phyloP scores from a whole-genome alignment of 2,113 vertebrate genomes.

The Periophthalmus modestus region DNA sequence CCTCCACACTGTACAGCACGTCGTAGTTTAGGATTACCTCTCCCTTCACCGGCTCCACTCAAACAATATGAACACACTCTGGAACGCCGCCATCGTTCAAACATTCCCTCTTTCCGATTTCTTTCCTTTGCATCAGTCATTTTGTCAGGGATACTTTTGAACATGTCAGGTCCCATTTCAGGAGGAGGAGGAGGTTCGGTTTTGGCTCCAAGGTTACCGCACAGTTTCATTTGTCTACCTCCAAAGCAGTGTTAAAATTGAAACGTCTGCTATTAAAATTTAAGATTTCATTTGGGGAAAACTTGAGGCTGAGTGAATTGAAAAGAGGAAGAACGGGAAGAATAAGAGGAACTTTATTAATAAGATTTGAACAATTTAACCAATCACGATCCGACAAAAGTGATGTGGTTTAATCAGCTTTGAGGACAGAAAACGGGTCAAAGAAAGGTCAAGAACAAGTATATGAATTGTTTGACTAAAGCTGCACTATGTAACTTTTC shows the following conservation, averaged over 20 bases:
- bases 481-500: no score
- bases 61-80: not conserved
- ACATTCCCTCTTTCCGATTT: slow-evolving; percentile 2
- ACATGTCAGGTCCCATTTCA: slow-evolving; percentile 35
- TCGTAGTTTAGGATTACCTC: not conserved
- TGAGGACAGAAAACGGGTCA: no score
- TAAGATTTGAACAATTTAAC: no score
- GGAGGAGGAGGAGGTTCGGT: slow-evolving; percentile 9
- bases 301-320: no score
- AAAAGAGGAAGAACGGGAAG: no score
- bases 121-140: slow-evolving; percentile 18
- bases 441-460: no score
- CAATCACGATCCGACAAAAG: no score
- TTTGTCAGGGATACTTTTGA: slow-evolving; percentile 17
- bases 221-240: slow-evolving; percentile 28
- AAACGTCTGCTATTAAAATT: no score
- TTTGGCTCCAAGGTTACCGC: slow-evolving; percentile 7
- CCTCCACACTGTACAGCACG: not conserved
- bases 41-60: not conserved
- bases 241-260: slow-evolving; percentile 1
- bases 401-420: no score
- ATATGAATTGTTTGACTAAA: no score
- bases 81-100: not conserved
- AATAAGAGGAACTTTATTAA: no score
- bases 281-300: no score